Percentiles rank a stretch among this genome's conserved stretches.
Conservation (phyloP, 2,888 invertebrate species). For the Melinopterus prodromus region DNA sequence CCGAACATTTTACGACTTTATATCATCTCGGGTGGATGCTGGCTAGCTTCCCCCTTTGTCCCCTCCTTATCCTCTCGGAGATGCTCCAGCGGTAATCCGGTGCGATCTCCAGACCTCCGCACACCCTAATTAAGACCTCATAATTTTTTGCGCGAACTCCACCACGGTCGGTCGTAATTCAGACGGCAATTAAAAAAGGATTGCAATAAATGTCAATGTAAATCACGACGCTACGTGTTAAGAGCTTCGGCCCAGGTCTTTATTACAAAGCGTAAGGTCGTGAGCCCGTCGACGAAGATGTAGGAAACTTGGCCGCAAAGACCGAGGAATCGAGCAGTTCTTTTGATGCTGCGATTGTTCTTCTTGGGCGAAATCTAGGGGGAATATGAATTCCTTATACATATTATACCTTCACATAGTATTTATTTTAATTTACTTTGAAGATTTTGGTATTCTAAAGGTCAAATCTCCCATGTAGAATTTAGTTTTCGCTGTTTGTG, state of each 20-base stretch:
- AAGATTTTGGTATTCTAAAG: too few relatives aligned
- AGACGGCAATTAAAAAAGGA: constrained; percentile 52
- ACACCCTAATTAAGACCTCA: constrained; percentile 56
- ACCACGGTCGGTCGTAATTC: constrained; percentile 49
- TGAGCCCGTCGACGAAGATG: neutral
- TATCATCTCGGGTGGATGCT: neutral
- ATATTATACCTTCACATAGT: too few relatives aligned
- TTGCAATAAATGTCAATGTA: constrained; percentile 52
- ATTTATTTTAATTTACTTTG: too few relatives aligned
- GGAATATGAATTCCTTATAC: too few relatives aligned
- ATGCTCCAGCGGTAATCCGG: constrained; percentile 37
- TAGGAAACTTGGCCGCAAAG: neutral
- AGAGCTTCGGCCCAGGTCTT: constrained; percentile 6
- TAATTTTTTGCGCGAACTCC: constrained; percentile 50
- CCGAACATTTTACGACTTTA: constrained; percentile 9
- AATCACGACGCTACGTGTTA: constrained; percentile 50
- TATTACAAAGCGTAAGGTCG: neutral
- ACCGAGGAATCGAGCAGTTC: neutral
- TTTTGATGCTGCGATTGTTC: neutral
- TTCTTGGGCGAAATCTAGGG: neutral
- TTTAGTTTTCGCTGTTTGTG: too few relatives aligned
- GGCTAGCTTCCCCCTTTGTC: neutral
- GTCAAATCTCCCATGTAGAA: too few relatives aligned
- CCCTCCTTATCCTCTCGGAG: neutral
- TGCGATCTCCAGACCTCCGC: constrained; percentile 44